A percentile compares a stretch with the other conserved stretches of the same genome.
Conservation (phyloP, 35 echinoderm and acorn worm species). For the Ophioderma brevispina region DNA sequence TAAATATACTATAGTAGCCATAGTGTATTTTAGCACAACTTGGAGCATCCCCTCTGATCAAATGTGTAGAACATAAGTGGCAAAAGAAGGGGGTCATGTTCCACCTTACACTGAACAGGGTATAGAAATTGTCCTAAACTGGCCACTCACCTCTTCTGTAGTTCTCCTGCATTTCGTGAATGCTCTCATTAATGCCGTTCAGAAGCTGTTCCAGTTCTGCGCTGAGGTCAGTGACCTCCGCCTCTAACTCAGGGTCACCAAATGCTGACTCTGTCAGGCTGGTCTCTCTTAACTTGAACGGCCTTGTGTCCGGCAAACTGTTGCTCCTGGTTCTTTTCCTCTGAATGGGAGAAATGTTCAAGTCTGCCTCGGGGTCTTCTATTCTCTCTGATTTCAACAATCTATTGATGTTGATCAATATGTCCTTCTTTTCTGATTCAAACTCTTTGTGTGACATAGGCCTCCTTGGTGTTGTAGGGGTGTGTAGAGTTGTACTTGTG, state of each 20-base stretch:
- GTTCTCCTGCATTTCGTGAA: constrained; percentile 88
- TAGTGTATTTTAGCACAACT: no score
- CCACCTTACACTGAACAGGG: no score
- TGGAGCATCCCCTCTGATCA: no score
- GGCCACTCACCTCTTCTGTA: constrained; percentile 47
- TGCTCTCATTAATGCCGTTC: constrained; percentile 93
- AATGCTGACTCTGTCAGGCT: constrained; percentile 13
- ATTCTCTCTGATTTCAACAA: constrained; percentile 67
- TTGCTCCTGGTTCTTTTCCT: constrained; percentile 69
- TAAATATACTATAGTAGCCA: no score
- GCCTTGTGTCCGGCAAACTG: constrained; percentile 73
- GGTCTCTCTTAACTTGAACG: constrained; percentile 37
- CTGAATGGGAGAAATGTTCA: not conserved
- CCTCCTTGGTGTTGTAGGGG: constrained; percentile 11
- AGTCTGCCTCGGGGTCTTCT: constrained; percentile 1
- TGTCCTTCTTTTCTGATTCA: constrained; percentile 86
- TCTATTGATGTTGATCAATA: constrained; percentile 81
- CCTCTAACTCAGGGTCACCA: constrained; percentile 47
- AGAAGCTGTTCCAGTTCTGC: constrained; percentile 84
- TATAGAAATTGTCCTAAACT: no score
- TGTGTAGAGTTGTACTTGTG: not conserved
- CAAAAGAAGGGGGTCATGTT: no score
- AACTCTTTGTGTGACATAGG: not conserved
- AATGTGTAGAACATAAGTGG: no score
- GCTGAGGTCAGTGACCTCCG: constrained; percentile 60